Base-by-base conservation (phyloP, 1,140 invertebrate species). In the Wasmannia auropunctata region DNA sequence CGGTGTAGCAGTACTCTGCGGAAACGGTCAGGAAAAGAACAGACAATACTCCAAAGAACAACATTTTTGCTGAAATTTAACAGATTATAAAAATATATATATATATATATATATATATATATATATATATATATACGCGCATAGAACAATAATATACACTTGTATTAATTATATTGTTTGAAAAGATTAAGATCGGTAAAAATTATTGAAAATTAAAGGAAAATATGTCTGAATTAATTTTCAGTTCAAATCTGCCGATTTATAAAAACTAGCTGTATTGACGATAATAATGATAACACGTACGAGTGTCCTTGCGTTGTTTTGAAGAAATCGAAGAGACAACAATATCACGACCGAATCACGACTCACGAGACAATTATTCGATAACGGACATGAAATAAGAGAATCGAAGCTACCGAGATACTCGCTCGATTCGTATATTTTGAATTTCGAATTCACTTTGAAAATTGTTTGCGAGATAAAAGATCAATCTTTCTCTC, bases 1-100 rank as follows among this genome's bases (percentile, higher is more conserved):
- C 96, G 22, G 95, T 95, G 91, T 96, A 97, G 92, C 97, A 97
- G 58, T 93, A 95, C 51, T 97, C 96, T 4, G 95, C 95, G 14
- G 94, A 93, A 22, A 95, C 95, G 4, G 94, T 93, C 31, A 96
- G 93, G 65, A 96, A 83, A 34, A 96, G 91, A 90, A 95, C 91
- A 81, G 94, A 93, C 74, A 96, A 91, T 87, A 96, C 83, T 54
- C 94, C 94, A 49, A 96, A 93, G 54, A 95, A 91, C 94, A 96
- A 96, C 96, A 97, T 97, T 74, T 90, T 93, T 69, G 19, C 92
- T 93, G 81, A 16, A 91, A 91, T 69, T 86, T 46, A 31, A 87
- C 19, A 4, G 1, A 63, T 85, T 16, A 79, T 54, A 34, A 49
- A 40, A 51, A 54, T 37, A 75, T 58, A 62, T 34, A 69, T 2